A percentile compares a stretch with the other conserved stretches of the same genome.
Conservation (phyloP, 1,140 invertebrate species). For the Diorhabda elongata region DNA sequence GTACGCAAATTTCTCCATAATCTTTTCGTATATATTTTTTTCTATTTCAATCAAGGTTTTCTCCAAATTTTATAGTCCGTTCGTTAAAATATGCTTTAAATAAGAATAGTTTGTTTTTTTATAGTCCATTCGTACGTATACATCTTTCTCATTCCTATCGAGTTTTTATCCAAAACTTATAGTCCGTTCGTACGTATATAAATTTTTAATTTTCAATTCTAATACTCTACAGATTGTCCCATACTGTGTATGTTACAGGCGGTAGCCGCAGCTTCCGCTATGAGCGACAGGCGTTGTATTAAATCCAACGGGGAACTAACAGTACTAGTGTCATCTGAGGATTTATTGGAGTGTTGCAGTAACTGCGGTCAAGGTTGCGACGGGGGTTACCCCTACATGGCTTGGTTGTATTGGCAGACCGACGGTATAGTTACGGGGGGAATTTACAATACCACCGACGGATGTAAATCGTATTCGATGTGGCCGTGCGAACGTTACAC, state of each 20-base stretch:
- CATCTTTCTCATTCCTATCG: too few species aligned
- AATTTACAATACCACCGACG: not conserved
- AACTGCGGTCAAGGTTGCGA: conserved; percentile 60
- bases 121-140: too few species aligned
- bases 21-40: too few species aligned
- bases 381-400: conserved; percentile 57
- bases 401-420: conserved; percentile 49
- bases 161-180: too few species aligned
- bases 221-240: too few species aligned
- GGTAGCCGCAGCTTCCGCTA: conserved; percentile 64
- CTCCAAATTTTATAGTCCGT: too few species aligned
- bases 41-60: too few species aligned
- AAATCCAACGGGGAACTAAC: conserved; percentile 53
- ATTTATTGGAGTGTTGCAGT: conserved; percentile 56
- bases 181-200: too few species aligned
- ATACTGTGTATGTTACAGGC: conserved; percentile 46
- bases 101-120: too few species aligned
- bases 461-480: conserved; percentile 54
- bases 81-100: too few species aligned
- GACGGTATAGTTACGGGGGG: conserved; percentile 4
- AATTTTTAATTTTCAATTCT: too few species aligned
- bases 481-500: conserved; percentile 58
- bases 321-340: conserved; percentile 58
- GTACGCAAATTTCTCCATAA: too few species aligned
- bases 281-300: conserved; percentile 68